Evolutionary conservation across 37 sponge, comb jelly and placozoan genomes (phyloP), one percentile per base, ranked within the genome.

Genomic region (Theonella swinhoei): DNA sequence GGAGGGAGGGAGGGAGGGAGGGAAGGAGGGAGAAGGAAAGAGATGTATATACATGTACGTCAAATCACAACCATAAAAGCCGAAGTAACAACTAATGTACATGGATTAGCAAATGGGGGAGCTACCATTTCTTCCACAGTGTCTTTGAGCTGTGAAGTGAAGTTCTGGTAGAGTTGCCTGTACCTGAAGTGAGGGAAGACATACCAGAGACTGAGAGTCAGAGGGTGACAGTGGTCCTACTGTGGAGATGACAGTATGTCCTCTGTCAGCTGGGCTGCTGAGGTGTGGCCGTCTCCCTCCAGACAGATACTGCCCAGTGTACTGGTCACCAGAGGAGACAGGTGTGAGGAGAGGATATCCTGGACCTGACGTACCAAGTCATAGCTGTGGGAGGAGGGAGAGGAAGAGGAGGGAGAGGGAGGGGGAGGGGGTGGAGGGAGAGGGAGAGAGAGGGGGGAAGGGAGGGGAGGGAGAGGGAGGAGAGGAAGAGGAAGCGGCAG

Each of bases 91-190:
- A n/a, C n/a, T n/a, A n/a, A n/a, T n/a, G n/a, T n/a, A n/a, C n/a
- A n/a, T n/a, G n/a, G n/a, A n/a, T n/a, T n/a, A n/a, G n/a, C n/a
- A n/a, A n/a, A n/a, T n/a, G n/a, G n/a, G n/a, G n/a, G n/a, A n/a
- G n/a, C n/a, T 35, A 86, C 80, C 72, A 86, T 73, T 41, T 86
- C 87, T 29, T 86, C 80, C 65, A 86, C 80, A 43, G 87, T 79
- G 11, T 66, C n/a, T 36, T 76, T 79, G 34, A 86, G 41, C 4
- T 79, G 80, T 42, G 80, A 72, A 14, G 71, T 41, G 29, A 86
- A 71, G 2, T 35, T 22, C 39, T 79, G 80, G 25, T 30, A 70
- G 41, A 86, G n/a, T 64, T 78, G 74, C 23, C 25, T 42, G 63
- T 79, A 86, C 74, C 87, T 86, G 74, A 0, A 74, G 24, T 25